A percentile compares a stretch with the other conserved stretches of the same genome.
Conservation (phyloP, 2,888 invertebrate species). For the Flexamia atlantica region DNA sequence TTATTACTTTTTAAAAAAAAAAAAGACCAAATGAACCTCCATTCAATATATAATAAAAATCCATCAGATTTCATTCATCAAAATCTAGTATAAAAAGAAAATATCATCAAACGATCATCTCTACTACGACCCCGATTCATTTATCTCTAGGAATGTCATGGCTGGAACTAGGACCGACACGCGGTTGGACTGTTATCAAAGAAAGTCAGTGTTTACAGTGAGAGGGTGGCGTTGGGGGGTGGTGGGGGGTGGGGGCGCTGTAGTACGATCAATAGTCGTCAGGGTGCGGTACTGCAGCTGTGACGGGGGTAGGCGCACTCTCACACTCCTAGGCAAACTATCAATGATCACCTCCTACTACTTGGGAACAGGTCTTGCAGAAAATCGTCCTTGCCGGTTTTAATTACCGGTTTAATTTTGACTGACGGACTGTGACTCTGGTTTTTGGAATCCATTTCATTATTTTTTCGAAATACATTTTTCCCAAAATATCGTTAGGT, state of each 20-base stretch:
- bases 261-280: constrained; percentile 49
- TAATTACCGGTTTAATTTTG: neutral
- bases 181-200: constrained; percentile 51
- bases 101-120: no score
- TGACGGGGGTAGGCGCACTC: neutral
- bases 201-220: constrained; percentile 42
- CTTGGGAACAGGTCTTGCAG: neutral
- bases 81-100: no score
- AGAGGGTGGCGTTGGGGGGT: constrained; percentile 27
- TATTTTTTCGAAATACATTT: no score
- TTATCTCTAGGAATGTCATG: neutral
- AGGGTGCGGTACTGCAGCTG: constrained; percentile 57
- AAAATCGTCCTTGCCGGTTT: neutral
- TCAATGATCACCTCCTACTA: constrained; percentile 43
- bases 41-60: no score
- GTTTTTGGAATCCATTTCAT: no score
- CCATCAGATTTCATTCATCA: no score
- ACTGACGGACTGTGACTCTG: no score
- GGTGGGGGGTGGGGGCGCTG: constrained; percentile 22
- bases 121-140: neutral
- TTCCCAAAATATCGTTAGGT: no score
- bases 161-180: neutral
- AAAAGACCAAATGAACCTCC: no score
- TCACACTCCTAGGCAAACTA: constrained; percentile 37
- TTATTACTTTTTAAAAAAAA: no score